These are phyloP conservation scores for Thymelicus acteon DNA, from an alignment of 2,888 invertebrate species.

Conservation along the genomic window DNA sequence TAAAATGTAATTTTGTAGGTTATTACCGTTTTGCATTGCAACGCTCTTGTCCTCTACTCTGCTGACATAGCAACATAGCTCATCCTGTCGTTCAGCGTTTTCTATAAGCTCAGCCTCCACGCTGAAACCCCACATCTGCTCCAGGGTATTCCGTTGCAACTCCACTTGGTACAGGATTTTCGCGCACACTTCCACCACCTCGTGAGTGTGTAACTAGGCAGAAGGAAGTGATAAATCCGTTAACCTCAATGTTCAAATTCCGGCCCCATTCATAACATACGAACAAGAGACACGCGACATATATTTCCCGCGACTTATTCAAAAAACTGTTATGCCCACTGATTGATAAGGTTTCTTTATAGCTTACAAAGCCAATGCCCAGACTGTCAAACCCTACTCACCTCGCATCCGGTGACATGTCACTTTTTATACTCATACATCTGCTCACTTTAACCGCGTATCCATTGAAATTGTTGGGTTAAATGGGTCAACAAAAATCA, in stretches of 20 bases:
- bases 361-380: conserved; percentile 59
- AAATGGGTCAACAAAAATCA: conserved; percentile 17
- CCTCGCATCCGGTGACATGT: conserved; percentile 54
- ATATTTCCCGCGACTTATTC: conserved; percentile 26
- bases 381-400: conserved; percentile 74
- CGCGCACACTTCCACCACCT: conserved; percentile 97
- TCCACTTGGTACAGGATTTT: conserved; percentile 99
- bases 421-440: conserved; percentile 30
- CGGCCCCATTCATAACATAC: not conserved
- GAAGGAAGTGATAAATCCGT: conserved; percentile 29
- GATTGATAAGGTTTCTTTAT: conserved; percentile 39
- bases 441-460: conserved; percentile 13
- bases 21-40: conserved; percentile 96
- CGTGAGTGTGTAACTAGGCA: conserved; percentile 93
- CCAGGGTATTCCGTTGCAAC: conserved; percentile 93
- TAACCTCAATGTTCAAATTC: too few species aligned
- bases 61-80: conserved; percentile 98
- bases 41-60: conserved; percentile 98
- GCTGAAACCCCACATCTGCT: conserved; percentile 99
- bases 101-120: conserved; percentile 98
- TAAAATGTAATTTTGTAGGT: not conserved
- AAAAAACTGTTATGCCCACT: conserved; percentile 37
- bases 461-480: conserved; percentile 22
- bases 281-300: conserved; percentile 46
- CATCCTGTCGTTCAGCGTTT: conserved; percentile 97